Evolutionary conservation across 1,140 invertebrate species (phyloP).

Genomic region (Drosophila nebulosa): DNA sequence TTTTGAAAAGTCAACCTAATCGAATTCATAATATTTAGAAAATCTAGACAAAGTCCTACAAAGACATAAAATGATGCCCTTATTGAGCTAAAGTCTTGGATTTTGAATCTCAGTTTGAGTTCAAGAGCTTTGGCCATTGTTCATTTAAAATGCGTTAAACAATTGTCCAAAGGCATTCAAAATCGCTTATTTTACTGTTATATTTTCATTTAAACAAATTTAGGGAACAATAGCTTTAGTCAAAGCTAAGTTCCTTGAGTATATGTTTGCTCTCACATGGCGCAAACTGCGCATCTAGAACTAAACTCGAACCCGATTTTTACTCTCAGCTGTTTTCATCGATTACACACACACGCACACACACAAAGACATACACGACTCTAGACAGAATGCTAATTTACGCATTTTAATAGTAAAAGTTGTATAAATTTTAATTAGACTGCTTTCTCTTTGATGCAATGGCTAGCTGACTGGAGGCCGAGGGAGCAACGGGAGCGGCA

Average conservation of each 20-base stretch:
- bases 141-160: too few relatives aligned
- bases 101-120: too few relatives aligned
- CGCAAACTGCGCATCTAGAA: background rate
- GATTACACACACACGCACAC: background rate
- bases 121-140: too few relatives aligned
- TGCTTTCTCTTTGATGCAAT: conserved; percentile 35
- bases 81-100: too few relatives aligned
- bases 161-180: too few relatives aligned
- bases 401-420: conserved; percentile 53
- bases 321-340: background rate
- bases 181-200: background rate
- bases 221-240: background rate
- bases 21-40: too few relatives aligned
- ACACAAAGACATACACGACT: conserved; percentile 49
- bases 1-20: too few relatives aligned
- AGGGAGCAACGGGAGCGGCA: too few relatives aligned
- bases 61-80: too few relatives aligned
- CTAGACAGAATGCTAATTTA: conserved; percentile 55
- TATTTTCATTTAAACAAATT: background rate
- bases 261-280: background rate
- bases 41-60: too few relatives aligned
- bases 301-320: background rate
- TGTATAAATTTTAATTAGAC: conserved; percentile 70
- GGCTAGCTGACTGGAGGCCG: too few relatives aligned
- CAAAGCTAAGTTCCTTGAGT: background rate